Evolutionary conservation across 1,140 invertebrate species (phyloP).

Genomic region (Hestina assimilis): DNA sequence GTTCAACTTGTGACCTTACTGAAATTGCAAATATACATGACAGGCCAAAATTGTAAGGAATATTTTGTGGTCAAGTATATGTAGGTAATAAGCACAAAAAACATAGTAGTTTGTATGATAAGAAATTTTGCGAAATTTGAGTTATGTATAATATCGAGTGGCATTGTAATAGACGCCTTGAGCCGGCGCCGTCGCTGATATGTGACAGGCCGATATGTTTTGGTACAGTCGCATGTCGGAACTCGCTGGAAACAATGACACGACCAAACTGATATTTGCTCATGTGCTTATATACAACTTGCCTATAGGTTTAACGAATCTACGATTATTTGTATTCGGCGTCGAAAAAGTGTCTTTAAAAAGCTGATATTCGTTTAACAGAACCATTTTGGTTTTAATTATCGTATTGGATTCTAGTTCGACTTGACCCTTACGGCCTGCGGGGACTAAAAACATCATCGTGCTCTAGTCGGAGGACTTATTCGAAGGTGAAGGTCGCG

Average conservation of each 20-base stretch:
- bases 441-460: no score
- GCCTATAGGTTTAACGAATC: not conserved
- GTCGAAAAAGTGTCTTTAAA: not conserved
- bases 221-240: conserved; percentile 39
- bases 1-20: no score
- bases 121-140: conserved; percentile 11
- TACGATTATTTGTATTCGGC: not conserved
- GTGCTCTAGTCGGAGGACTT: no score
- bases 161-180: conserved; percentile 13
- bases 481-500: no score
- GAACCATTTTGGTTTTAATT: no score
- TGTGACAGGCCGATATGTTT: conserved; percentile 46
- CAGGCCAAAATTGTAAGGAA: no score
- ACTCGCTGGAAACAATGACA: conserved; percentile 41
- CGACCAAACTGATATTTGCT: conserved; percentile 34
- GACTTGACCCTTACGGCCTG: no score
- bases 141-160: conserved; percentile 13
- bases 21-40: no score
- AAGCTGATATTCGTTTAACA: not conserved
- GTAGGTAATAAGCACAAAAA: no score
- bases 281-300: not conserved
- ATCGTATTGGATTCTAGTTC: no score
- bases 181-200: conserved; percentile 37
- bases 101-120: not conserved
- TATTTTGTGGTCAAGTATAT: no score